Evolutionary conservation across 1,140 invertebrate species (phyloP).

Genomic region (Ceratosolen fusciceps): DNA sequence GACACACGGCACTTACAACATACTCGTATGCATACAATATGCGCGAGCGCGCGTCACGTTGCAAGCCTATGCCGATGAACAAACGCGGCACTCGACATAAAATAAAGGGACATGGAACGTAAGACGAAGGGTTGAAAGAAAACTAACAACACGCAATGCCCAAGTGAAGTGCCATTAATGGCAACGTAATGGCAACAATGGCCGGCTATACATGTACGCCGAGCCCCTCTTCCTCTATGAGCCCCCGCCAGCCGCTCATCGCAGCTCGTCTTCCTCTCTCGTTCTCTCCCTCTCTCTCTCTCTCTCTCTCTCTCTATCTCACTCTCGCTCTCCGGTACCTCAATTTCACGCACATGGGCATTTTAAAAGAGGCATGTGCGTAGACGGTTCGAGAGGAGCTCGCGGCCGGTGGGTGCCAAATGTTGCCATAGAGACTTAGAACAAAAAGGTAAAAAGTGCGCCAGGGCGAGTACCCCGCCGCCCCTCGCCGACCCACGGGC

Average conservation of each 20-base stretch:
- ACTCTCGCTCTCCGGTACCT: neutral
- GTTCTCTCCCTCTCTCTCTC: neutral
- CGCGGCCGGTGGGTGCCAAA: constrained; percentile 61
- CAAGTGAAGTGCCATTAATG: constrained; percentile 62
- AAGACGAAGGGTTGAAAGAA: constrained; percentile 44
- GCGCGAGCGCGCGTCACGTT: constrained; percentile 25
- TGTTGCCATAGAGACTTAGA: constrained; percentile 61
- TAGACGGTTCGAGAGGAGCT: constrained; percentile 26
- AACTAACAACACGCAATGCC: constrained; percentile 54
- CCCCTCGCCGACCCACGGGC: neutral
- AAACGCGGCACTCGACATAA: constrained; percentile 41
- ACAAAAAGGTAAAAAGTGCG: constrained; percentile 54
- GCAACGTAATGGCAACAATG: constrained; percentile 59
- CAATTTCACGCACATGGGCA: constrained; percentile 41
- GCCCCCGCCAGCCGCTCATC: neutral
- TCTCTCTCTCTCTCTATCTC: neutral
- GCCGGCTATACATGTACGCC: constrained; percentile 25
- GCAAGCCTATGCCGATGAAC: constrained; percentile 24
- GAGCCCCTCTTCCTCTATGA: neutral
- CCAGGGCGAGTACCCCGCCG: neutral
- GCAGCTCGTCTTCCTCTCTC: too few species aligned
- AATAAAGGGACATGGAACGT: constrained; percentile 10
- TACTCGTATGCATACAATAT: constrained; percentile 23
- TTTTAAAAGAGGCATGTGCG: constrained; percentile 45
- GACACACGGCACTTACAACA: constrained; percentile 8